A percentile compares a stretch with the other conserved stretches of the same genome.
Evolutionary conservation across 2,113 vertebrate species (phyloP).

Genomic region (Gobio gobio): DNA sequence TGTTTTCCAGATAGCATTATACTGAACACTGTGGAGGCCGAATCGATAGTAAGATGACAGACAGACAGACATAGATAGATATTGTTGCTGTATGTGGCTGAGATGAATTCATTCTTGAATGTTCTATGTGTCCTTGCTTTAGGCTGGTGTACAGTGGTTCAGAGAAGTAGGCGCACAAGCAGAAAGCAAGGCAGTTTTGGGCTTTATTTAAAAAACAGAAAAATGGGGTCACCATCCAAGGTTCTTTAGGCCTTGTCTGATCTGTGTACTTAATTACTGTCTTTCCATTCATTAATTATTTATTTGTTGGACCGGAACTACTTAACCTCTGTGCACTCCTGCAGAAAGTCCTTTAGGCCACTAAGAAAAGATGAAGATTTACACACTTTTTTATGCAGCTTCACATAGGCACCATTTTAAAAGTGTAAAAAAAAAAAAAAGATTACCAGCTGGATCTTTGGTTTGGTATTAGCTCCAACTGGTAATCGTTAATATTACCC

Average conservation of each 20-base stretch:
- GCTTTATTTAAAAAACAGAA: conserved; percentile 42
- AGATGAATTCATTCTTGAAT: too few relatives aligned
- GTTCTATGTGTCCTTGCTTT: background rate
- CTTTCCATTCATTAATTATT: conserved; percentile 74
- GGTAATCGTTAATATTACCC: too few relatives aligned
- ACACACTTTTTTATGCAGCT: background rate
- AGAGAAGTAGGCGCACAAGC: background rate
- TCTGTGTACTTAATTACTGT: conserved; percentile 74
- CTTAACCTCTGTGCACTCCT: conserved; percentile 70
- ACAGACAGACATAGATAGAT: background rate
- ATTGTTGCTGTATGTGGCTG: too few relatives aligned
- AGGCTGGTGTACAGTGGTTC: background rate
- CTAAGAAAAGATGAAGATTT: background rate
- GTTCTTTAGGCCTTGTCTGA: conserved; percentile 59
- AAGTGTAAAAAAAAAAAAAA: background rate
- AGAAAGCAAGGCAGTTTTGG: conserved; percentile 28
- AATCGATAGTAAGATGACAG: background rate
- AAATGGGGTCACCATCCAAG: conserved; percentile 42
- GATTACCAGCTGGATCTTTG: background rate
- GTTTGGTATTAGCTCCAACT: too few relatives aligned
- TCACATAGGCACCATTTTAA: background rate
- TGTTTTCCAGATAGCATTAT: conserved; percentile 5
- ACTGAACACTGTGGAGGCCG: background rate
- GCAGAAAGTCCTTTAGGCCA: conserved; percentile 60
- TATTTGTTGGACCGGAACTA: conserved; percentile 72